phyloP scores from a whole-genome alignment of 2,888 invertebrate species.

The Dynastes grantii region DNA sequence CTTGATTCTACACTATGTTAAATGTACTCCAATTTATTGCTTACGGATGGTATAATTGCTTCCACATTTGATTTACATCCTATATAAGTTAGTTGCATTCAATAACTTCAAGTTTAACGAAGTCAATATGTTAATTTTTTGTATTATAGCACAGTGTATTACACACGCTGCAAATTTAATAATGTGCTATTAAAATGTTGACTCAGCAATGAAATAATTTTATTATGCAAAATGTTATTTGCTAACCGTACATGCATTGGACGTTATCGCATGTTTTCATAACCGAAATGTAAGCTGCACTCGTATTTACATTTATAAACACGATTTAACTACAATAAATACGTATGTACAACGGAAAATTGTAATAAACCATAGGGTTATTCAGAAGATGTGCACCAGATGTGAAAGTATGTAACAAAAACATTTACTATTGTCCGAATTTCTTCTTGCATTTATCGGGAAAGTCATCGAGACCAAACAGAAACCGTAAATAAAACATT shows the following conservation, averaged over 20 bases:
- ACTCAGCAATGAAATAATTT: slow-evolving; percentile 2
- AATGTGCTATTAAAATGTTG: not conserved
- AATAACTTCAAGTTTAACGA: no score
- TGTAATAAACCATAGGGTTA: not conserved
- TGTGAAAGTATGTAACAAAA: slow-evolving; percentile 7
- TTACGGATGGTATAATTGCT: no score
- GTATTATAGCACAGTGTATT: not conserved
- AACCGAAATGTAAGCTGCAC: no score
- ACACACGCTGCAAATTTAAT: not conserved
- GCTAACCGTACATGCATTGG: no score
- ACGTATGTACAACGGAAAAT: not conserved
- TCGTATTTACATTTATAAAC: not conserved
- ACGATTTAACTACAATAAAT: not conserved
- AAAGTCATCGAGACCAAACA: not conserved
- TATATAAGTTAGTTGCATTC: no score
- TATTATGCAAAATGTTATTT: not conserved
- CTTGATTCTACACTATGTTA: no score
- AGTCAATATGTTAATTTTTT: no score
- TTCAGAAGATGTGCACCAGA: slow-evolving; percentile 1
- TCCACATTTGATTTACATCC: no score
- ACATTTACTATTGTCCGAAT: slow-evolving; percentile 25
- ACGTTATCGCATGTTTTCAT: no score
- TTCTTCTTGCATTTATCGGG: slow-evolving; percentile 29
- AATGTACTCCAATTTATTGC: no score
- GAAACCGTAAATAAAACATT: slow-evolving; percentile 40